phyloP scores from a whole-genome alignment of 1,140 invertebrate species.

The Brachionus manjavacas region DNA sequence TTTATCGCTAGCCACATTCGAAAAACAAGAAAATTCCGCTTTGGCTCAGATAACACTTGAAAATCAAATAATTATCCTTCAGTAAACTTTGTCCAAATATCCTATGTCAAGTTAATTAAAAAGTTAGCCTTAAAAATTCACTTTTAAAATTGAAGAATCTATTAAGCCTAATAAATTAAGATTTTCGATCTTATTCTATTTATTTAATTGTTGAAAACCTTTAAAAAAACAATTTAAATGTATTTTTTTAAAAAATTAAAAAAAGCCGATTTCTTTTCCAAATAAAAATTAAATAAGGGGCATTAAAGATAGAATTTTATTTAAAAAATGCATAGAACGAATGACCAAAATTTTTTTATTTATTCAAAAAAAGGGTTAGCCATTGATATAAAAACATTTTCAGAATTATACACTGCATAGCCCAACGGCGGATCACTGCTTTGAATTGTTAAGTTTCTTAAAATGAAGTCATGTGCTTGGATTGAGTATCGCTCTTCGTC shows the following conservation, averaged over 20 bases:
- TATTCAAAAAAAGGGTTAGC: constrained; percentile 29
- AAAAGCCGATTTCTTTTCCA: too few species aligned
- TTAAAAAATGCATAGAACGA: too few species aligned
- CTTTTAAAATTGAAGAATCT: too few species aligned
- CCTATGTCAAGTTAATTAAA: neutral
- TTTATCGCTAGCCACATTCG: neutral
- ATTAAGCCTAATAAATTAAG: too few species aligned
- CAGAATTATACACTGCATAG: constrained; percentile 59
- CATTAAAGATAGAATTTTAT: too few species aligned
- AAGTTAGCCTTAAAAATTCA: too few species aligned
- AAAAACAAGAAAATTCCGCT: neutral
- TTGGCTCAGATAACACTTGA: neutral
- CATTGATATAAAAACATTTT: constrained; percentile 48
- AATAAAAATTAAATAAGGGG: too few species aligned
- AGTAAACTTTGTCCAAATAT: neutral
- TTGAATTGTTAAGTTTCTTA: constrained; percentile 61
- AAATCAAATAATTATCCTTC: neutral
- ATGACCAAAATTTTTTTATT: too few species aligned
- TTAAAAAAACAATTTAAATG: too few species aligned
- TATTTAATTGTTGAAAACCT: too few species aligned
- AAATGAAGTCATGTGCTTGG: constrained; percentile 59
- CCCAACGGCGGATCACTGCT: constrained; percentile 61
- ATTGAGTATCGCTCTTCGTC: constrained; percentile 63
- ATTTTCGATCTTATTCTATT: too few species aligned
- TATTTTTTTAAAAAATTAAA: too few species aligned